Conservation (phyloP, 1,140 invertebrate species). For the Pinna nobilis region DNA sequence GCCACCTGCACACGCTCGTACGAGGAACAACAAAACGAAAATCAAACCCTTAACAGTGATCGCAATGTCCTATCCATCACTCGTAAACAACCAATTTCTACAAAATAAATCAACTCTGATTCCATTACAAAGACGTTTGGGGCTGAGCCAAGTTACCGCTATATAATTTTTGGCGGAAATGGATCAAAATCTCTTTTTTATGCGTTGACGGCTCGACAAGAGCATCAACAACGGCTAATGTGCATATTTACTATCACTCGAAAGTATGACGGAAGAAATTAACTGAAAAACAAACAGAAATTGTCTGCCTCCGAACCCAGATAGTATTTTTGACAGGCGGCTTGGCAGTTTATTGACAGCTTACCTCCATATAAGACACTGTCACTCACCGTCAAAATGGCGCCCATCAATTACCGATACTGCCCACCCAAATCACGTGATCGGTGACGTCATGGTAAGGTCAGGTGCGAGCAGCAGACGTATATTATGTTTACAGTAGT, state of each 20-base stretch:
- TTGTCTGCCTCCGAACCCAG: neutral
- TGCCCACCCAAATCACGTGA: conserved; percentile 63
- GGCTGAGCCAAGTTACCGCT: too few species aligned
- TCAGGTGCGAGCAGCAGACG: too few species aligned
- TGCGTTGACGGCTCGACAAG: neutral
- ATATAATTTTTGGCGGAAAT: too few species aligned
- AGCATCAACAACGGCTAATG: neutral
- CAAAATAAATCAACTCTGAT: too few species aligned
- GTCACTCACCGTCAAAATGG: conserved; percentile 69
- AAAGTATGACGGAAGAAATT: conserved; percentile 6
- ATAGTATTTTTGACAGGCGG: conserved; percentile 22
- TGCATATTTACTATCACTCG: neutral
- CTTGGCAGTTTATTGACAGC: conserved; percentile 50
- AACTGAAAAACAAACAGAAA: conserved; percentile 19
- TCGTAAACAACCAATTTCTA: too few species aligned
- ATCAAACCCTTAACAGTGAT: too few species aligned
- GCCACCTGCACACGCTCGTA: too few species aligned
- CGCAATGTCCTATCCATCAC: too few species aligned
- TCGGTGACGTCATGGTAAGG: conserved; percentile 39
- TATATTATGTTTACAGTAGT: too few species aligned
- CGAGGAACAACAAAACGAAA: too few species aligned
- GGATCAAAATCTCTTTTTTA: neutral
- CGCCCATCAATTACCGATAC: conserved; percentile 64
- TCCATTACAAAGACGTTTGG: too few species aligned
- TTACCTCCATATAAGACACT: conserved; percentile 55